phyloP scores from a whole-genome alignment of 2,888 invertebrate species.

The Lasiommata megera region DNA sequence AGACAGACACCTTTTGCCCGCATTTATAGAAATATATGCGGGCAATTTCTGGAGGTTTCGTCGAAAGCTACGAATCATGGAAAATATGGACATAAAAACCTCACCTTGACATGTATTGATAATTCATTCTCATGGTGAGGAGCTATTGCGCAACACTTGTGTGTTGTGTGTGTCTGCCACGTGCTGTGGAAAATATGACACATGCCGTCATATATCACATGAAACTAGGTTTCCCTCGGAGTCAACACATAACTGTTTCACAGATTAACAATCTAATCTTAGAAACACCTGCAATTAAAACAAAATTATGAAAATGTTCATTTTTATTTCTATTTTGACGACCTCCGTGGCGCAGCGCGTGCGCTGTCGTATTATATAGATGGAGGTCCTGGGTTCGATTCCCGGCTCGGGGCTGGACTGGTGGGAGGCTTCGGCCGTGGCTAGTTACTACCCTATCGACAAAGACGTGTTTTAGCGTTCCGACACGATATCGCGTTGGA shows the following conservation, averaged over 20 bases:
- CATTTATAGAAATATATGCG: too few species aligned
- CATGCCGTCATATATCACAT: constrained; percentile 7
- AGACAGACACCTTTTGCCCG: neutral
- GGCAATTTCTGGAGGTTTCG: too few species aligned
- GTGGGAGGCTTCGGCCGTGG: too few species aligned
- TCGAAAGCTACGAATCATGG: too few species aligned
- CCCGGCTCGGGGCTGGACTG: too few species aligned
- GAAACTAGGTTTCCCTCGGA: neutral
- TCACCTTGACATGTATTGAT: constrained; percentile 26
- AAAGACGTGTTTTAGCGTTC: too few species aligned
- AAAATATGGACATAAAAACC: neutral
- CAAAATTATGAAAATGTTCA: neutral
- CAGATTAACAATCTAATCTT: neutral
- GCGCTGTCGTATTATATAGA: too few species aligned
- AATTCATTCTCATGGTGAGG: constrained; percentile 17
- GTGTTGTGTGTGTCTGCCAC: constrained; percentile 1
- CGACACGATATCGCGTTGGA: too few species aligned
- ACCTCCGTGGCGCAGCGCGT: too few species aligned
- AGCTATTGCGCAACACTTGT: constrained; percentile 12
- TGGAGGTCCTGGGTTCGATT: too few species aligned
- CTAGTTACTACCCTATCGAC: too few species aligned
- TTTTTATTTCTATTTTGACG: neutral
- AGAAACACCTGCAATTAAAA: too few species aligned
- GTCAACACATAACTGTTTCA: neutral
- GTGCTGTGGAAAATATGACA: constrained; percentile 18